These are phyloP conservation scores for Paguma larvata DNA, from an alignment of 2,797 vertebrate genomes.

Conservation along the genomic window DNA sequence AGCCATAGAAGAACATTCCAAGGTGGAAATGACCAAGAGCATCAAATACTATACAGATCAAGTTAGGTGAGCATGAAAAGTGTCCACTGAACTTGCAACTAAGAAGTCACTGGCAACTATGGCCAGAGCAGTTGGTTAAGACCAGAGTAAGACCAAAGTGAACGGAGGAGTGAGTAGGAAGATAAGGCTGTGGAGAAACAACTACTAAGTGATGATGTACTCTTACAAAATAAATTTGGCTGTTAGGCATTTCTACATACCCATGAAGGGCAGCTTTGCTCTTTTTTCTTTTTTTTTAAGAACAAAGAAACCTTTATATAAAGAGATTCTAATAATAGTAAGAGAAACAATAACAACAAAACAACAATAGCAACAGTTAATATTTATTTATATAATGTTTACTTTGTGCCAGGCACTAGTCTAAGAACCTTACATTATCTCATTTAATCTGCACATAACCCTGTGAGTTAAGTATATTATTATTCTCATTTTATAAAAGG, in stretches of 20 bases:
- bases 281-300: neutral
- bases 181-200: constrained; percentile 1
- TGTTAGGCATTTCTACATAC: neutral
- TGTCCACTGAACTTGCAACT: constrained; percentile 2
- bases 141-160: neutral
- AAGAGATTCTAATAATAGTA: neutral
- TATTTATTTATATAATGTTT: constrained; percentile 59
- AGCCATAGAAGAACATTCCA: constrained; percentile 41
- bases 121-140: neutral
- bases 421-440: constrained; percentile 46
- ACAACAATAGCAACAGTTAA: neutral
- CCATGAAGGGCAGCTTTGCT: constrained; percentile 14
- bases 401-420: constrained; percentile 4
- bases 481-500: constrained; percentile 54
- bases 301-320: constrained; percentile 34
- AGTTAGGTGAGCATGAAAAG: constrained; percentile 18
- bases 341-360: neutral
- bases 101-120: neutral
- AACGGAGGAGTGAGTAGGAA: neutral
- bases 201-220: neutral
- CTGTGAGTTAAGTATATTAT: neutral
- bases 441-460: constrained; percentile 55
- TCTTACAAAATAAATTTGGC: constrained; percentile 7
- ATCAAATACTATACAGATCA: constrained; percentile 4
- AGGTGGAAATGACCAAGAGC: constrained; percentile 44